phyloP scores from a whole-genome alignment of 1,140 invertebrate species.

The Amyelois transitella region DNA sequence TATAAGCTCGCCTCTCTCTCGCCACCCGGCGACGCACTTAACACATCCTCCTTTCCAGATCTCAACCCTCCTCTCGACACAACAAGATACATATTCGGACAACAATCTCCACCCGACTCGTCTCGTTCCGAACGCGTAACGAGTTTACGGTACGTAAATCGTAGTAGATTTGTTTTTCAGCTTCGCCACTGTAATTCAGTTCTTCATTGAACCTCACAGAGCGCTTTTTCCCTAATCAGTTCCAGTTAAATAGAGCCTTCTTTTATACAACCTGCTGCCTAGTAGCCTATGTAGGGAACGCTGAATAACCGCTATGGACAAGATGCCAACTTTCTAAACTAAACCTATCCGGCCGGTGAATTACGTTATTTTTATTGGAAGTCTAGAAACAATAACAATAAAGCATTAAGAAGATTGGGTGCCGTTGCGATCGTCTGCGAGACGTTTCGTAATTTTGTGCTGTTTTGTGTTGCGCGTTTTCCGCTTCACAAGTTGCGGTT shows the following conservation, averaged over 20 bases:
- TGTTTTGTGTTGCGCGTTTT: conserved; percentile 32
- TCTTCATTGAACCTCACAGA: conserved; percentile 47
- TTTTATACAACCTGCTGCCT: conserved; percentile 49
- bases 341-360: conserved; percentile 59
- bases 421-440: conserved; percentile 20
- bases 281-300: conserved; percentile 58
- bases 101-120: conserved; percentile 28
- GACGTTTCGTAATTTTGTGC: conserved; percentile 46
- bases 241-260: conserved; percentile 58
- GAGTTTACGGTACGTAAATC: conserved; percentile 70
- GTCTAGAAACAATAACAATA: conserved; percentile 48
- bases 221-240: conserved; percentile 53
- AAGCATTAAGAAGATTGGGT: conserved; percentile 52
- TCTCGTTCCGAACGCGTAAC: conserved; percentile 56
- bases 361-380: conserved; percentile 66
- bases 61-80: conserved; percentile 26
- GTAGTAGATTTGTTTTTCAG: conserved; percentile 70
- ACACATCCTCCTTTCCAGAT: conserved; percentile 24
- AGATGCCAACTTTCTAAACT: conserved; percentile 73
- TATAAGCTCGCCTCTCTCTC: conserved; percentile 64
- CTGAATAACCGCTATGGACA: conserved; percentile 65
- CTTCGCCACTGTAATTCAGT: conserved; percentile 53
- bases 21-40: conserved; percentile 36
- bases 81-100: conserved; percentile 40
- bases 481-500: conserved; percentile 42